A percentile compares a stretch with the other conserved stretches of the same genome.
Conservation (phyloP, 2,888 invertebrate genomes). For the Aphelenchoides bicaudatus region DNA sequence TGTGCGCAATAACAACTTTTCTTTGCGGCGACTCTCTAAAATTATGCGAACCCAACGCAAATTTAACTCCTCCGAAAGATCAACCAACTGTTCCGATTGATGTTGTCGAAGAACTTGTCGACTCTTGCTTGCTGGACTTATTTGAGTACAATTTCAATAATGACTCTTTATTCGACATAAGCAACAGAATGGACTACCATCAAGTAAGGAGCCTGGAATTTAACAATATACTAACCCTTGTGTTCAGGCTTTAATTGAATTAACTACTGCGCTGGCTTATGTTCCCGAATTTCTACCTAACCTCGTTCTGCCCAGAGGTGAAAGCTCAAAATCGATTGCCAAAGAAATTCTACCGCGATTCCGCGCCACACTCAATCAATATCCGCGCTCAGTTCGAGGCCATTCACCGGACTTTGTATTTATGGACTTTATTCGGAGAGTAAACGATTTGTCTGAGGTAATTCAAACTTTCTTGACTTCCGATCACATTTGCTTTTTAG, state of each 20-base stretch:
- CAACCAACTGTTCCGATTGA: constrained; percentile 8
- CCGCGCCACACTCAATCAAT: constrained; percentile 48
- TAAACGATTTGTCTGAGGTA: constrained; percentile 48
- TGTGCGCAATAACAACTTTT: constrained; percentile 51
- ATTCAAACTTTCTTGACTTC: constrained; percentile 2
- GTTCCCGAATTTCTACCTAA: constrained; percentile 43
- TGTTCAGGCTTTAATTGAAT: constrained; percentile 50
- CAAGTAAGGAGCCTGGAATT: constrained; percentile 33
- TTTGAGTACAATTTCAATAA: constrained; percentile 58
- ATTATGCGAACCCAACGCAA: constrained; percentile 29
- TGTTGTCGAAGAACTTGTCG: constrained; percentile 28
- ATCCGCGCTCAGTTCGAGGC: constrained; percentile 45
- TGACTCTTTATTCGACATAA: constrained; percentile 59
- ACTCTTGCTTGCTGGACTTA: constrained; percentile 43
- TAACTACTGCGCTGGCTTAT: constrained; percentile 47
- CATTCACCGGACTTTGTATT: constrained; percentile 56
- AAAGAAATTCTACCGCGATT: constrained; percentile 57
- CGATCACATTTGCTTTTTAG: constrained; percentile 20
- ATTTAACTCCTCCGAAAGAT: constrained; percentile 18
- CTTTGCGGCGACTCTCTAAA: constrained; percentile 37
- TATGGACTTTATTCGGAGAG: constrained; percentile 53
- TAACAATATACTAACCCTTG: not conserved
- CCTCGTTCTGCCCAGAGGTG: constrained; percentile 44
- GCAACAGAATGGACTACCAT: constrained; percentile 59
- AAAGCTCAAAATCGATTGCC: constrained; percentile 49